These are phyloP conservation scores for Axea sp. DNA, from an alignment of 2,888 invertebrate genomes.

Conservation along the genomic window DNA sequence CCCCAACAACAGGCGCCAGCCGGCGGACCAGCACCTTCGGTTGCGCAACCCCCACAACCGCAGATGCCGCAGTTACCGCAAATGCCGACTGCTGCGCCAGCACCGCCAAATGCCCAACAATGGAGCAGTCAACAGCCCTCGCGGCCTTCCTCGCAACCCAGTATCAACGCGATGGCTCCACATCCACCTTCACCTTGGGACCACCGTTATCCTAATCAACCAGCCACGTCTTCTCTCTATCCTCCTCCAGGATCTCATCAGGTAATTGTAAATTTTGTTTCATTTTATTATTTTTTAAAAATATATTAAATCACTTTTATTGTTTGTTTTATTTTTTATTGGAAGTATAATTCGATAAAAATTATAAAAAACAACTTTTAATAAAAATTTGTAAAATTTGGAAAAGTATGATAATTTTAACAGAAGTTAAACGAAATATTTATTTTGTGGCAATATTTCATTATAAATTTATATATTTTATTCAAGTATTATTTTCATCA, in stretches of 20 bases:
- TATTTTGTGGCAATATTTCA: no score
- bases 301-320: no score
- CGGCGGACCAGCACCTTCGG: constrained; percentile 14
- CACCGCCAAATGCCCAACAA: constrained; percentile 70
- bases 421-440: no score
- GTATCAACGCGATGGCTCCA: constrained; percentile 71
- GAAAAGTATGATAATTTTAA: no score
- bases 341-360: no score
- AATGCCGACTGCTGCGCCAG: constrained; percentile 64
- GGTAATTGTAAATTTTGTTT: constrained; percentile 66
- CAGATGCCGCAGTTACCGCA: constrained; percentile 55
- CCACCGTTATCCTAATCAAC: constrained; percentile 76
- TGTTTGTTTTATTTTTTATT: no score
- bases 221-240: constrained; percentile 72
- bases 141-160: constrained; percentile 73
- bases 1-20: constrained; percentile 40
- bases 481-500: no score
- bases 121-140: constrained; percentile 74
- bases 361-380: no score
- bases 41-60: constrained; percentile 54
- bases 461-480: no score
- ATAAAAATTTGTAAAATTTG: no score
- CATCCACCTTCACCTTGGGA: constrained; percentile 76
- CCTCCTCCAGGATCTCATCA: constrained; percentile 75
- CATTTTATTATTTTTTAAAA: no score